Conservation (phyloP, 1,140 invertebrate species). For the Nasonia longicornis region DNA sequence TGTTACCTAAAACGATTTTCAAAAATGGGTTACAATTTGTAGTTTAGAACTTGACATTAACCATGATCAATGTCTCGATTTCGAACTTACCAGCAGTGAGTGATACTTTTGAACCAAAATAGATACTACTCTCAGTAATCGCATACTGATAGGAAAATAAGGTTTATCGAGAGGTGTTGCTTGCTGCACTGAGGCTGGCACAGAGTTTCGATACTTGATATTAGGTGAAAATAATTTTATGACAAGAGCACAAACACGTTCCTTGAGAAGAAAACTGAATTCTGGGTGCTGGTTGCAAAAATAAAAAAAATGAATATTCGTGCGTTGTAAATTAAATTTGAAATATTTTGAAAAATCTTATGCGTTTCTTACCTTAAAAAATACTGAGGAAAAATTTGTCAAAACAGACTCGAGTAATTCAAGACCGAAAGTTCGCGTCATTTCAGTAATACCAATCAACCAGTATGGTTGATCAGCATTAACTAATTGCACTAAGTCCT, state of each 20-base stretch:
- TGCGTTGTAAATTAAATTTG: not conserved
- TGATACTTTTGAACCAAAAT: conserved; percentile 96
- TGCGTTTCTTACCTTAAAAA: conserved; percentile 83
- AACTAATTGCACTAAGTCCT: conserved; percentile 96
- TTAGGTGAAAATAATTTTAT: conserved; percentile 98
- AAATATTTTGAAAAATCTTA: conserved; percentile 15
- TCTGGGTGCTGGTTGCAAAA: conserved; percentile 81
- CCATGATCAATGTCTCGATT: conserved; percentile 18
- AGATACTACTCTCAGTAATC: conserved; percentile 91
- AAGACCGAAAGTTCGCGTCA: conserved; percentile 96
- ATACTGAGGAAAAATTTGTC: conserved; percentile 90
- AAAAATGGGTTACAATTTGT: not conserved
- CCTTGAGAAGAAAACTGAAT: conserved; percentile 95
- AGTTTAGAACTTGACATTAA: not conserved
- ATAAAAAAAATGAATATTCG: not conserved
- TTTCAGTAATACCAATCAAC: conserved; percentile 95
- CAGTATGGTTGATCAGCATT: conserved; percentile 96
- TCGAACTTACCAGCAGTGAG: conserved; percentile 81
- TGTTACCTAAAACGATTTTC: conserved; percentile 76
- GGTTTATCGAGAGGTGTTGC: conserved; percentile 86
- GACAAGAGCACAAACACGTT: conserved; percentile 95
- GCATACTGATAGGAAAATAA: conserved; percentile 96
- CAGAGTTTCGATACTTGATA: conserved; percentile 85
- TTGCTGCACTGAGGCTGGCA: conserved; percentile 69
- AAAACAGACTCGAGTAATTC: conserved; percentile 95